Evolutionary conservation across 2,113 vertebrate genomes (phyloP).

Genomic region (Sinocyclocheilus rhinocerous): DNA sequence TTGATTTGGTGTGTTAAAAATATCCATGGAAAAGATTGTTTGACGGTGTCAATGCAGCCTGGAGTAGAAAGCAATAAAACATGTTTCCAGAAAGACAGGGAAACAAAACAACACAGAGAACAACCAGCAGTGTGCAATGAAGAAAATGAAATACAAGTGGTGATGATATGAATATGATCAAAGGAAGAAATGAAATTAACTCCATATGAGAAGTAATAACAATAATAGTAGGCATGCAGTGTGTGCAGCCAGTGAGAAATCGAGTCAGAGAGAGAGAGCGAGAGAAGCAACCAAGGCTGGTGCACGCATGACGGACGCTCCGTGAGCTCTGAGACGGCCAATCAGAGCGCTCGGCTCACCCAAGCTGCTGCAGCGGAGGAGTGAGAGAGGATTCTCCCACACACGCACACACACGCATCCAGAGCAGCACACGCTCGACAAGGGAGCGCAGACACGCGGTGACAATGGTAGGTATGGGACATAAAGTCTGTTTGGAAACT

Average conservation of each 20-base stretch:
- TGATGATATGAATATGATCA: background rate
- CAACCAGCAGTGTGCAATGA: background rate
- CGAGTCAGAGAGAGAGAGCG: conserved; percentile 11
- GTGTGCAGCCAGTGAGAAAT: conserved; percentile 51
- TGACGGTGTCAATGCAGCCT: background rate
- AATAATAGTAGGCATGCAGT: conserved; percentile 47
- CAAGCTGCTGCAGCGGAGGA: conserved; percentile 57
- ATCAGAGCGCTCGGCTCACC: conserved; percentile 56
- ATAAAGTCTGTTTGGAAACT: conserved; percentile 46
- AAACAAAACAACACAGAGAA: background rate
- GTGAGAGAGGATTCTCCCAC: conserved; percentile 67
- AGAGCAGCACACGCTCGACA: conserved; percentile 24
- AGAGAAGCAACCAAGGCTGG: conserved; percentile 36
- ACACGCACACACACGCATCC: conserved; percentile 57
- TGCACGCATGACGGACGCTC: conserved; percentile 48
- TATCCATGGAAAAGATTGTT: background rate
- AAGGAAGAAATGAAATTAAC: background rate
- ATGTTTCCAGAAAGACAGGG: background rate
- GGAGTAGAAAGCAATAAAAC: background rate
- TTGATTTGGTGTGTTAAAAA: background rate
- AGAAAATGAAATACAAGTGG: background rate
- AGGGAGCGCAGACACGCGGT: conserved; percentile 29
- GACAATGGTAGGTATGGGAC: conserved; percentile 44
- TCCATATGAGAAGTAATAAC: conserved; percentile 56
- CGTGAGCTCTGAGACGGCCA: conserved; percentile 66